Base-by-base conservation (phyloP, 2,888 invertebrate genomes). In the Reticulitermes lucifugus region DNA sequence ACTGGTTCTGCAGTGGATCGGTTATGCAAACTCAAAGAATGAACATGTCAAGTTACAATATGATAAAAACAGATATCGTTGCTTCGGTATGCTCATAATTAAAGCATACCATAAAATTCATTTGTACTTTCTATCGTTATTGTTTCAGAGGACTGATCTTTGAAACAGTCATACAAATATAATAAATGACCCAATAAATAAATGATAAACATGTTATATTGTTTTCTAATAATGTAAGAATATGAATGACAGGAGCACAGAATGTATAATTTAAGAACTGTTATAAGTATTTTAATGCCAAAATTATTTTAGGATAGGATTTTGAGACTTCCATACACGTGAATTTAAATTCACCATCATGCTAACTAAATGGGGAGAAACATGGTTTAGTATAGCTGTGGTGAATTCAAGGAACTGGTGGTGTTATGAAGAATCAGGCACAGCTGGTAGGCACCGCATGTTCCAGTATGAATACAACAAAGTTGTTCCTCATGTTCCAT, bases 71-170 rank as follows among this genome's bases (percentile, higher is more conserved):
- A 51, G 25, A 55, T 25, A 77, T 7, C 25, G n/a, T 51, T 51
- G 43, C 21, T 46, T 22, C 18, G 43, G 43, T 73, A 73, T 41
- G 73, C 29, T 41, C 29, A 77, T n/a, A 51, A 18, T 79, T 25
- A 25, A 25, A 51, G 46, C n/a, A 46, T 43, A n/a, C 43, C 22
- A 77, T 18, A 43, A 43, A 5, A 43, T 21, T 46, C 43, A 22
- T 21, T n/a, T 77, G 77, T 79, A 79, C 51, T 79, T 79, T 79
- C 55, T 79, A 55, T 55, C 51, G 51, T 79, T 51, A 79, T 79
- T 51, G 25, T 51, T 79, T 79, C 79, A n/a, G 51, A 79, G 29
- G 25, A 18, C 25, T 55, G n/a, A 55, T 79, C 79, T 55, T 79
- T 79, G n/a, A 55, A 25, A 25, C 43, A 51, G 55, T 65, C 6